These are phyloP conservation scores for Porites lutea DNA, from an alignment of 64 coral and sea anemone genomes.

Conservation along the genomic window DNA sequence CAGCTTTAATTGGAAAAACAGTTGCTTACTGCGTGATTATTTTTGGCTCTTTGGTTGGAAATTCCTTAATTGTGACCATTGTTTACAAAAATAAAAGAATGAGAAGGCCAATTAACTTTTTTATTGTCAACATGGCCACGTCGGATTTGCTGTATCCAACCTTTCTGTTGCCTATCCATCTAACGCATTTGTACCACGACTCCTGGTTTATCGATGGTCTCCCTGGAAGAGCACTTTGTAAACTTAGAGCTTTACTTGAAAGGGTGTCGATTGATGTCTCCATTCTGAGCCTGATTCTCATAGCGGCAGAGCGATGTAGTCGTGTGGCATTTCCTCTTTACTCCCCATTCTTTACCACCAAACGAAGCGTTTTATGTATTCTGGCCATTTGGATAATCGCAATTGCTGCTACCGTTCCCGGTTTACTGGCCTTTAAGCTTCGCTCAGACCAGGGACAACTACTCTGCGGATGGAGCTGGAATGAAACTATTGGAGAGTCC, in stretches of 20 bases:
- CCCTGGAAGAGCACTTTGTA: not conserved
- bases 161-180: not conserved
- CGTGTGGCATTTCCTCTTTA: not conserved
- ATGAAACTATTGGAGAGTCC: not conserved
- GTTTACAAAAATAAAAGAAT: slow-evolving; percentile 1
- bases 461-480: not conserved
- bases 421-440: not conserved
- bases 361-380: not conserved
- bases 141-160: not conserved
- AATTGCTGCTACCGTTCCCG: not conserved
- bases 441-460: not conserved
- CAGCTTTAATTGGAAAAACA: not conserved
- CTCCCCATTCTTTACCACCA: not conserved
- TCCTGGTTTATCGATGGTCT: not conserved
- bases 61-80: not conserved
- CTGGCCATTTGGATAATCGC: not conserved
- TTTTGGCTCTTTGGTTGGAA: not conserved
- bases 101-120: not conserved
- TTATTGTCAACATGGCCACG: slow-evolving; percentile 1
- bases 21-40: not conserved
- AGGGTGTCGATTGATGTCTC: not conserved
- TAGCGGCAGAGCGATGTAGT: slow-evolving; percentile 21
- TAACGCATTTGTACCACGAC: not conserved
- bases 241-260: not conserved
- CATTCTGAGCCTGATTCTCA: slow-evolving; percentile 7